Percentiles rank a stretch among this genome's conserved stretches.
Conservation (phyloP, 2,888 invertebrate genomes). For the Drosophila subsilvestris region DNA sequence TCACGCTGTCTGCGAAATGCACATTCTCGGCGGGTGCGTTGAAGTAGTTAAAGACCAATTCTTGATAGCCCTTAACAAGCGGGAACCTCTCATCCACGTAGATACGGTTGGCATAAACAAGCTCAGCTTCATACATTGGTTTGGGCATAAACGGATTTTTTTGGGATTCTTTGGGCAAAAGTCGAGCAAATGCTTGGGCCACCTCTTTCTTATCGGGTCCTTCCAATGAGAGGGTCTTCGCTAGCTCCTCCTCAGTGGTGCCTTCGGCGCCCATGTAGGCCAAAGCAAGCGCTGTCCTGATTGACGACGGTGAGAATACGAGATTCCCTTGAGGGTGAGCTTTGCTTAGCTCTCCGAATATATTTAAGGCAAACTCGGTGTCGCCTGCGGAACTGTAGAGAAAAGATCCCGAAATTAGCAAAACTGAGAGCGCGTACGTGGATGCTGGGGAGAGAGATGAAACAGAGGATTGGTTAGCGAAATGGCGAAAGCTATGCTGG, state of each 20-base stretch:
- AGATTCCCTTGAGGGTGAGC: constrained; percentile 9
- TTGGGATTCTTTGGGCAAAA: constrained; percentile 15
- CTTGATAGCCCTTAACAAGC: constrained; percentile 27
- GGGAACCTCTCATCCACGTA: constrained; percentile 37
- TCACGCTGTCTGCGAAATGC: constrained; percentile 12
- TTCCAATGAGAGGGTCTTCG: constrained; percentile 24
- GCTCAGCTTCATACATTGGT: constrained; percentile 7
- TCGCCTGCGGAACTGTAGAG: constrained; percentile 21
- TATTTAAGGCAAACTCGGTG: constrained; percentile 31
- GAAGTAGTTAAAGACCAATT: constrained; percentile 36
- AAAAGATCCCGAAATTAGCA: constrained; percentile 21
- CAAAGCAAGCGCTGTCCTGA: constrained; percentile 35
- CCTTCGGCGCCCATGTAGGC: constrained; percentile 41
- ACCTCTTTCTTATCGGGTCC: constrained; percentile 31
- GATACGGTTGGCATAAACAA: constrained; percentile 50
- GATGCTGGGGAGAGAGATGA: neutral
- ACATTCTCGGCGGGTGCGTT: constrained; percentile 38
- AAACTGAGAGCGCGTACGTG: constrained; percentile 8
- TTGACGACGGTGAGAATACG: constrained; percentile 34
- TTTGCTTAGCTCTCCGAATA: constrained; percentile 14
- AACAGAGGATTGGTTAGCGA: neutral
- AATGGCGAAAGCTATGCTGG: neutral
- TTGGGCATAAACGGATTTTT: neutral
- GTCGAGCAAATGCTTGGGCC: constrained; percentile 28
- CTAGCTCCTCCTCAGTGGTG: constrained; percentile 26